Conservation (phyloP, 1,140 invertebrate genomes). For the Cylas formicarius region DNA sequence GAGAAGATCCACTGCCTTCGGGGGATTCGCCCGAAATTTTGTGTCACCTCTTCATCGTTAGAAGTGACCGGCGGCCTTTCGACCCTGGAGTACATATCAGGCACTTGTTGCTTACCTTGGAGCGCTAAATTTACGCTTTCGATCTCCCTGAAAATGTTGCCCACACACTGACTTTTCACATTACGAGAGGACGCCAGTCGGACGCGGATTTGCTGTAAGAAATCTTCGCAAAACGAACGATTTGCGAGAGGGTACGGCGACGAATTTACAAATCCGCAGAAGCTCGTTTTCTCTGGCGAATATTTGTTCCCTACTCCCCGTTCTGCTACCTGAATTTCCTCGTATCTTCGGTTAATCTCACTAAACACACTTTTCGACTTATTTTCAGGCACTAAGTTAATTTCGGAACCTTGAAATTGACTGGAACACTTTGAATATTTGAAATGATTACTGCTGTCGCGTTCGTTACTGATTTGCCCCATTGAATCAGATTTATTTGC, state of each 20-base stretch:
- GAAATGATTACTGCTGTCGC: background rate
- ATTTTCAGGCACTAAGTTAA: constrained; percentile 5
- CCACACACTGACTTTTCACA: background rate
- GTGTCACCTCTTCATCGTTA: constrained; percentile 11
- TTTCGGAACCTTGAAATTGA: background rate
- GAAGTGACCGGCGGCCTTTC: too few species aligned
- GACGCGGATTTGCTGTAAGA: constrained; percentile 5
- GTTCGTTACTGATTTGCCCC: background rate
- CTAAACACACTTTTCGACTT: constrained; percentile 23
- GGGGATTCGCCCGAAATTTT: constrained; percentile 8
- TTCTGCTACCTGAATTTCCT: background rate
- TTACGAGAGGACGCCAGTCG: constrained; percentile 6
- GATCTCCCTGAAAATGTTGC: constrained; percentile 6
- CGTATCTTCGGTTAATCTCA: constrained; percentile 12
- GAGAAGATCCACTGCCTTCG: constrained; percentile 19
- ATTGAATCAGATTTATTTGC: constrained; percentile 3
- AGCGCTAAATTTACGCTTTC: constrained; percentile 6
- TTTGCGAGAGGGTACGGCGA: too few species aligned
- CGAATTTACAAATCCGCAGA: background rate
- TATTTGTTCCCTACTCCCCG: background rate
- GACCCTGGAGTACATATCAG: background rate
- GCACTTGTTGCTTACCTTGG: constrained; percentile 6
- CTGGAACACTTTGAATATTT: background rate
- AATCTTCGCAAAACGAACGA: background rate
- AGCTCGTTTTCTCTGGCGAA: background rate